Conservation (phyloP, 2,888 invertebrate genomes). For the Drosophila melanosoma region DNA sequence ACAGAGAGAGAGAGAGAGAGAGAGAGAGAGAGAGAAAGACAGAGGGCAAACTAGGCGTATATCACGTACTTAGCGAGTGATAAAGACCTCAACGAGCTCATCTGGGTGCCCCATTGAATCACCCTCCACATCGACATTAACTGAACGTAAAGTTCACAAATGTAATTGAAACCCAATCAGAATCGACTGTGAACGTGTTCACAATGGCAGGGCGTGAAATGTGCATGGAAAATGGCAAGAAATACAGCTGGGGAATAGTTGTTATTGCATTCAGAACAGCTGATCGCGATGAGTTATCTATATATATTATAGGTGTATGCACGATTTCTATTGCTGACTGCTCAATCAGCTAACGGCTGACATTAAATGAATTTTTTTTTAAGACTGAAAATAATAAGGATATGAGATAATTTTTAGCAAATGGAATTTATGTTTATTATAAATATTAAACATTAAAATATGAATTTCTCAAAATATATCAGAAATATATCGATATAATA, state of each 20-base stretch:
- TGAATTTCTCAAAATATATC: neutral
- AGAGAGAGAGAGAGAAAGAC: neutral
- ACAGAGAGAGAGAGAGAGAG: neutral
- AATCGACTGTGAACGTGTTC: conserved; percentile 32
- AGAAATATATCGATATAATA: no score
- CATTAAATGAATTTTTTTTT: neutral
- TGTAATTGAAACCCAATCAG: conserved; percentile 34
- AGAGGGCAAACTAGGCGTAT: neutral
- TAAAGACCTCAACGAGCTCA: conserved; percentile 33
- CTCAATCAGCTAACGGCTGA: neutral
- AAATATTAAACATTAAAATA: neutral
- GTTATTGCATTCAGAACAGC: conserved; percentile 2
- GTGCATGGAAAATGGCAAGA: conserved; percentile 35
- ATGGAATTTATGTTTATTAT: neutral
- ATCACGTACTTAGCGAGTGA: conserved; percentile 44
- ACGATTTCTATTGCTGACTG: neutral
- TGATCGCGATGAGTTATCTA: neutral
- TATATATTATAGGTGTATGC: neutral
- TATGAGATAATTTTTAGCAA: neutral
- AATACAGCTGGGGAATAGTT: neutral
- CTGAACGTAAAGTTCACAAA: conserved; percentile 20
- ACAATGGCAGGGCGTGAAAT: conserved; percentile 33
- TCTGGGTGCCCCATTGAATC: conserved; percentile 34
- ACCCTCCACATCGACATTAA: conserved; percentile 4
- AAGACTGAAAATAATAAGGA: neutral